A percentile compares a stretch with the other conserved stretches of the same genome.
Evolutionary conservation across 2,797 vertebrate genomes (phyloP).

Genomic region (Selene dorsalis): DNA sequence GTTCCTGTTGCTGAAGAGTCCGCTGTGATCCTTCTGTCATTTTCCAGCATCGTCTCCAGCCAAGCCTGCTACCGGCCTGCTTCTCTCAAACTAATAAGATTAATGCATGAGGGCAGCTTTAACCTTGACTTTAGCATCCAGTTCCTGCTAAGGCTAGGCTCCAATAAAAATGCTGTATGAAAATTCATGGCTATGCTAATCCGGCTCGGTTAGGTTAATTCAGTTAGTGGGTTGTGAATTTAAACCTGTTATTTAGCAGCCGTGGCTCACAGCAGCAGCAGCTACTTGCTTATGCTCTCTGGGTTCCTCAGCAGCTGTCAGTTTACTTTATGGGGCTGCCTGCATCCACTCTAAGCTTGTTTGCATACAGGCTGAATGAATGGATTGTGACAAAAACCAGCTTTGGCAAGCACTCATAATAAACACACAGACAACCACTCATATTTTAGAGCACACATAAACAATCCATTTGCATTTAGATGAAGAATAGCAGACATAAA

Average conservation of each 20-base stretch:
- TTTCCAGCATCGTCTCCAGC: conserved; percentile 52
- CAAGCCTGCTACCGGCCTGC: conserved; percentile 46
- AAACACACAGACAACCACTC: conserved; percentile 62
- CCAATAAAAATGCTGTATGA: conserved; percentile 61
- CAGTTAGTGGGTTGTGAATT: conserved; percentile 73
- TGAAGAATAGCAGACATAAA: conserved; percentile 65
- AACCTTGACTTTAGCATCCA: conserved; percentile 75
- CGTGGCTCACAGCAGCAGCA: conserved; percentile 38
- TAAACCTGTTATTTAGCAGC: conserved; percentile 70
- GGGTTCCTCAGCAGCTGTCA: conserved; percentile 67
- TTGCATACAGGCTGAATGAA: conserved; percentile 63
- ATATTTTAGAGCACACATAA: conserved; percentile 67
- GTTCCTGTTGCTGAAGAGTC: conserved; percentile 24
- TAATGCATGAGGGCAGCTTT: conserved; percentile 68
- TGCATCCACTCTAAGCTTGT: conserved; percentile 63
- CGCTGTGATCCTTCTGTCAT: conserved; percentile 27
- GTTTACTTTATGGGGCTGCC: conserved; percentile 64
- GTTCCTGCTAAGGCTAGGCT: conserved; percentile 34
- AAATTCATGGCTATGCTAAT: conserved; percentile 76
- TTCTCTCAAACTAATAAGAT: conserved; percentile 68
- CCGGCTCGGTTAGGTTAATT: conserved; percentile 67
- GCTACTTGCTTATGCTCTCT: conserved; percentile 61
- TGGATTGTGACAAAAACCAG: conserved; percentile 70
- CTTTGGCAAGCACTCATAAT: conserved; percentile 67
- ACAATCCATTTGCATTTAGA: conserved; percentile 80